Conservation (phyloP, 2,113 vertebrate genomes). For the Speoplatyrhinus poulsoni region DNA sequence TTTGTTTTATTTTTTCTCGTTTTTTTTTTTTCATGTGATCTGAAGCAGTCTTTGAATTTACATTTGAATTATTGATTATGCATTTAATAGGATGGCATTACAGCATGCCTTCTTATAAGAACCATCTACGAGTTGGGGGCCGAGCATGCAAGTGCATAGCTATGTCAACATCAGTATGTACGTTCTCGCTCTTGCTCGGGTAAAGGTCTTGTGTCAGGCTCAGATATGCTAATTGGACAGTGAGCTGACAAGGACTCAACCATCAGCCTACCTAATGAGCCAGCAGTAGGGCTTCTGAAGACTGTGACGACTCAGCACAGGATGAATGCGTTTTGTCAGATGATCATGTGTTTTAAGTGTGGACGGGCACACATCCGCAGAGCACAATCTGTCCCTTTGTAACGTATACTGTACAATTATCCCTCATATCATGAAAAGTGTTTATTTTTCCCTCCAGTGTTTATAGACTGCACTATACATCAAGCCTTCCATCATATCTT, state of each 20-base stretch:
- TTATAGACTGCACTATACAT: too few species aligned
- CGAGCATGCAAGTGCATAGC: constrained; percentile 55
- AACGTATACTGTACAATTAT: too few species aligned
- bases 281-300: constrained; percentile 1
- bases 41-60: neutral
- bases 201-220: constrained; percentile 54
- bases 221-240: constrained; percentile 72
- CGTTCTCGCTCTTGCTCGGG: constrained; percentile 38
- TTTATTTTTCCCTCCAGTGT: too few species aligned
- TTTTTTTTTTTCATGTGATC: constrained; percentile 1
- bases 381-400: too few species aligned
- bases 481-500: too few species aligned
- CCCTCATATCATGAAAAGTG: too few species aligned
- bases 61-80: constrained; percentile 8
- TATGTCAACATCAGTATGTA: constrained; percentile 65
- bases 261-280: constrained; percentile 69
- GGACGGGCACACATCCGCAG: too few species aligned
- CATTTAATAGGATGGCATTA: constrained; percentile 17
- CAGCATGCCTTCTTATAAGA: constrained; percentile 23
- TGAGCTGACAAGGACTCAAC: constrained; percentile 71
- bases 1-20: constrained; percentile 1
- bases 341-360: too few species aligned
- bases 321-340: too few species aligned
- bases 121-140: constrained; percentile 53
- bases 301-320: too few species aligned